Evolutionary conservation across 2,113 vertebrate genomes (phyloP).

Genomic region (Gnathonemus echidnorhynchus): DNA sequence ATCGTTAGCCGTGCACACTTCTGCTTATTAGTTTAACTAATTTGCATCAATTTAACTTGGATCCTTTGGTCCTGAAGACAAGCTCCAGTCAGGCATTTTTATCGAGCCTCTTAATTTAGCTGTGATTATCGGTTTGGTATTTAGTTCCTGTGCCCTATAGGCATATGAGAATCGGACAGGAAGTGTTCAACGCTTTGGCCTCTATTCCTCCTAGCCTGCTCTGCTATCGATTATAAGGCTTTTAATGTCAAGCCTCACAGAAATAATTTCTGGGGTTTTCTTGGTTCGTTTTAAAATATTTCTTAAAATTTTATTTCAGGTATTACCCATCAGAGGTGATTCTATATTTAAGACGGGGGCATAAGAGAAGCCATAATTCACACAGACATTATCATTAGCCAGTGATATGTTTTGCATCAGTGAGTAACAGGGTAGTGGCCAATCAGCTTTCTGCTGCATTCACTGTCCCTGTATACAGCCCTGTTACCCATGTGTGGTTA

Average conservation of each 20-base stretch:
- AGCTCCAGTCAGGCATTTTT: background rate
- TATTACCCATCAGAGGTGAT: background rate
- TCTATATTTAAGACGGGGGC: background rate
- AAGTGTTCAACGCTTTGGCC: background rate
- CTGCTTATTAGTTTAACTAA: background rate
- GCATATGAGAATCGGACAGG: background rate
- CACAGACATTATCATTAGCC: background rate
- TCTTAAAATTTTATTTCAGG: background rate
- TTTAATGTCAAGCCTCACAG: conserved; percentile 10
- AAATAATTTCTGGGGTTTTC: background rate
- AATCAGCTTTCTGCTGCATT: background rate
- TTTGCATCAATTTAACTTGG: background rate
- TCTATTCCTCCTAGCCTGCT: background rate
- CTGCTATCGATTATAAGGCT: background rate
- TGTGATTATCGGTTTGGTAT: background rate
- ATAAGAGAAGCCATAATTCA: background rate
- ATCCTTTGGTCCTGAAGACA: conserved; percentile 1
- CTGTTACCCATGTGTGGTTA: background rate
- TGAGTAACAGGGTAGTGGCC: background rate
- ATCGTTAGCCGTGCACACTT: background rate
- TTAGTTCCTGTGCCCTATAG: background rate
- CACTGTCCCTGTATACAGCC: background rate
- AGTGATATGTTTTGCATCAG: background rate
- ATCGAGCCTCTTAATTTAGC: background rate
- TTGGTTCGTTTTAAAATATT: background rate